These are phyloP conservation scores for Nezara viridula DNA, from an alignment of 2,888 invertebrate genomes.

Conservation along the genomic window DNA sequence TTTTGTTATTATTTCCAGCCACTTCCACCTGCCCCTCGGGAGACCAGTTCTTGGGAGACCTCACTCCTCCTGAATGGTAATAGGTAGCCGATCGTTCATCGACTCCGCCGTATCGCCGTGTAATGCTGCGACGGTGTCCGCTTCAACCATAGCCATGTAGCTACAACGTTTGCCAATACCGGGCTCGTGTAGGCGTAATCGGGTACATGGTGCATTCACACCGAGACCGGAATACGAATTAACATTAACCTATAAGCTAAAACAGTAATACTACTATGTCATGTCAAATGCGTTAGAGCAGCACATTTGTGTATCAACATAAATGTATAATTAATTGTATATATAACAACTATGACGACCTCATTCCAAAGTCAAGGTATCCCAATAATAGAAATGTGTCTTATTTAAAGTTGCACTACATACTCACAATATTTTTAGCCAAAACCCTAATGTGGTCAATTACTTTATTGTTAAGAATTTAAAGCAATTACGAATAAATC, in stretches of 20 bases:
- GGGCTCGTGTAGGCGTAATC: background rate
- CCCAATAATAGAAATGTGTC: no score
- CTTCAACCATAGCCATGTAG: background rate
- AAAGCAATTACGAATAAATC: no score
- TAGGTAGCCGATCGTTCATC: background rate
- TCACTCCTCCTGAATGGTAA: slow-evolving; percentile 38
- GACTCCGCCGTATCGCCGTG: background rate
- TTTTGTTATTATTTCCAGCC: slow-evolving; percentile 49
- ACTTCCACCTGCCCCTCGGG: slow-evolving; percentile 41
- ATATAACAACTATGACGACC: background rate
- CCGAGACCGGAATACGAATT: background rate
- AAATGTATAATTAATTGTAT: background rate
- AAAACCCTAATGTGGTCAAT: no score
- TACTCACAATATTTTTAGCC: no score
- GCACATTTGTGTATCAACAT: background rate
- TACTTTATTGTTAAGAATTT: no score
- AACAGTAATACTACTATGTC: background rate
- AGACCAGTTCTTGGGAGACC: background rate
- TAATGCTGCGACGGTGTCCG: background rate
- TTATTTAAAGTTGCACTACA: no score
- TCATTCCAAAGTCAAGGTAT: no score
- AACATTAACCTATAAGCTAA: background rate
- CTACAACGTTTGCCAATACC: slow-evolving; percentile 6
- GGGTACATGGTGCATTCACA: background rate
- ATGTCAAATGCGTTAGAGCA: background rate